Evolutionary conservation across 2,113 vertebrate genomes (phyloP).

Genomic region (Struthidea cinerea): DNA sequence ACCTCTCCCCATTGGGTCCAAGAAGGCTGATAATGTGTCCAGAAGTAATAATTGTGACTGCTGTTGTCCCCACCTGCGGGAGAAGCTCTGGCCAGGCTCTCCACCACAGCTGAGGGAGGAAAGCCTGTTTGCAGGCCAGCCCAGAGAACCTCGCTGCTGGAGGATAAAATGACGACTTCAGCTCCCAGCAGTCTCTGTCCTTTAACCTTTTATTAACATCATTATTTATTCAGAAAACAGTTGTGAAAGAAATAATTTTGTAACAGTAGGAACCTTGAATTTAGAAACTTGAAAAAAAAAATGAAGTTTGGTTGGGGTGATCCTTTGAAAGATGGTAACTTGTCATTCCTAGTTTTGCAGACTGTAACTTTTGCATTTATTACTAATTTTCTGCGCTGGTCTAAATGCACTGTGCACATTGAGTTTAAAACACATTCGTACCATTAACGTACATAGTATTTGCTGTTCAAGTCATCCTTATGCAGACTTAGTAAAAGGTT

Average conservation of each 20-base stretch:
- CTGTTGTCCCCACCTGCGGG: background rate
- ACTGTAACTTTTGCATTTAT: constrained; percentile 57
- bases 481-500: constrained; percentile 9
- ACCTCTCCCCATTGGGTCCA: background rate
- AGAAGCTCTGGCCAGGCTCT: background rate
- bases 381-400: constrained; percentile 49
- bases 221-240: background rate
- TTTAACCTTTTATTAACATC: constrained; percentile 33
- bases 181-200: background rate
- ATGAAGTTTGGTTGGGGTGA: background rate
- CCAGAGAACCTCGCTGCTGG: background rate
- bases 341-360: constrained; percentile 49
- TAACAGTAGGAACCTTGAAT: background rate
- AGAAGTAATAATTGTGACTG: background rate
- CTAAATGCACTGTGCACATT: background rate
- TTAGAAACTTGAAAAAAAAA: background rate
- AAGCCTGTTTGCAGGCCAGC: background rate
- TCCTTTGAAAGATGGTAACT: constrained; percentile 30
- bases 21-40: background rate
- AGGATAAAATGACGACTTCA: background rate
- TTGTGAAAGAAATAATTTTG: constrained; percentile 17
- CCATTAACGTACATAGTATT: background rate
- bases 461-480: background rate
- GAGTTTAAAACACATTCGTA: constrained; percentile 15
- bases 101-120: background rate